Base-by-base conservation (phyloP, 2,113 vertebrate species). In the Carassius carassius region DNA sequence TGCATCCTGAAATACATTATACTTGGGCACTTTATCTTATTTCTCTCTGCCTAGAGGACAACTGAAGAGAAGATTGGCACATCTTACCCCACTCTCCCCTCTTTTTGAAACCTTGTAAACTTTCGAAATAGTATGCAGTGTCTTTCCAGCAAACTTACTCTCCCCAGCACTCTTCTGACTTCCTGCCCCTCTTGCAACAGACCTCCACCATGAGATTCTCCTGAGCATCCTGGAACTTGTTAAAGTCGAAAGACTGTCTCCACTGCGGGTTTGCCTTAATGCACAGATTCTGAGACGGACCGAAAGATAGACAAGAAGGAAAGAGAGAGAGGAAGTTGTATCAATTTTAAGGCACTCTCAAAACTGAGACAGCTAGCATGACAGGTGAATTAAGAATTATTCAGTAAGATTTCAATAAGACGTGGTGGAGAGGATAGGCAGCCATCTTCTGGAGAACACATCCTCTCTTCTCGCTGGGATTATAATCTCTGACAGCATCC, bases 171-270 rank as follows among this genome's bases (percentile, higher is more conserved):
- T 98, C 98, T 83, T 97, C 95, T 0, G 93, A 93, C 87, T 98
- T 99, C 93, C 96, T 96, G 91, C 95, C 94, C 92, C 95, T 96
- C 91, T 98, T 98, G 91, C 94, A 95, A 94, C 92, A 96, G 86
- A 98, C 94, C 91, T 98, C 97, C 89, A 98, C 95, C 92, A 99
- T 95, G 93, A 99, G 95, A 85, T 95, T 93, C 89, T 97, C 97
- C 94, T 96, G 96, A 92, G 95, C 96, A 93, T 99, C 97, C 92
- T 95, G 96, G 94, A 97, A 99, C 92, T 97, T 97, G 95, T 97
- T 98, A 95, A 99, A 98, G 92, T 99, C 97, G 95, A 99, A 99
- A 93, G 93, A 94, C 92, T 99, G 98, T 93, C 95, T 97, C 98
- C 98, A 99, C 92, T 98, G 97, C 88, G 97, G 98, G 92, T 96